Percentiles rank a stretch among this genome's conserved stretches.
These are phyloP conservation scores for Megamerina dolium DNA, from an alignment of 2,888 invertebrate genomes.

Conservation along the genomic window DNA sequence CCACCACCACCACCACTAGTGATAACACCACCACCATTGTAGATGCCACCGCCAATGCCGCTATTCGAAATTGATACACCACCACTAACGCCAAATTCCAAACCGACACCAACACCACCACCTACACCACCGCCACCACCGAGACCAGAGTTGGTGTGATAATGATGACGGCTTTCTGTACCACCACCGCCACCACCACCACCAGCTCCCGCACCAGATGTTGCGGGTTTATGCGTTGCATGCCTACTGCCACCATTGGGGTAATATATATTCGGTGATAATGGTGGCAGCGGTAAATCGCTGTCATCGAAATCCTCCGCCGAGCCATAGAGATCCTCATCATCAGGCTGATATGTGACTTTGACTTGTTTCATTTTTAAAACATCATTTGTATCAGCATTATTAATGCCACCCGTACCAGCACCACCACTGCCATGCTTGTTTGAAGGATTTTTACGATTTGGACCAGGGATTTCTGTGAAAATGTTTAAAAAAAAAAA, in stretches of 20 bases:
- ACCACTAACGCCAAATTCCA: constrained; percentile 11
- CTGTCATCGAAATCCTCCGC: constrained; percentile 64
- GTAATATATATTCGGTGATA: constrained; percentile 45
- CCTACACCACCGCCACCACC: constrained; percentile 17
- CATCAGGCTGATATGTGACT: constrained; percentile 52
- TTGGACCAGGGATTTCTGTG: constrained; percentile 72
- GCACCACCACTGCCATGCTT: constrained; percentile 41
- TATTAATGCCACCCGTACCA: constrained; percentile 25
- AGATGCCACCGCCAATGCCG: constrained; percentile 13
- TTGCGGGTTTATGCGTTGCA: constrained; percentile 20
- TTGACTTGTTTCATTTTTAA: constrained; percentile 48
- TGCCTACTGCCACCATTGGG: constrained; percentile 13
- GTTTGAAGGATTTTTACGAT: constrained; percentile 54
- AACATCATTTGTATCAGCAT: constrained; percentile 48
- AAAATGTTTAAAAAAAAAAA: constrained; percentile 11
- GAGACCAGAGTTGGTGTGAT: too few relatives aligned
- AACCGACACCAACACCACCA: constrained; percentile 18
- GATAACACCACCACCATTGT: constrained; percentile 12
- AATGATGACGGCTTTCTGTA: constrained; percentile 12
- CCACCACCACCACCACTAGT: constrained; percentile 20
- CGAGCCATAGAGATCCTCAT: constrained; percentile 65
- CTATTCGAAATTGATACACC: constrained; percentile 12
- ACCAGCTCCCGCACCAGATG: constrained; percentile 17
- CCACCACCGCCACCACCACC: constrained; percentile 6
- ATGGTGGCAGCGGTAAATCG: constrained; percentile 38